phyloP scores from a whole-genome alignment of 2,113 vertebrate species.

The Salvator merianae region DNA sequence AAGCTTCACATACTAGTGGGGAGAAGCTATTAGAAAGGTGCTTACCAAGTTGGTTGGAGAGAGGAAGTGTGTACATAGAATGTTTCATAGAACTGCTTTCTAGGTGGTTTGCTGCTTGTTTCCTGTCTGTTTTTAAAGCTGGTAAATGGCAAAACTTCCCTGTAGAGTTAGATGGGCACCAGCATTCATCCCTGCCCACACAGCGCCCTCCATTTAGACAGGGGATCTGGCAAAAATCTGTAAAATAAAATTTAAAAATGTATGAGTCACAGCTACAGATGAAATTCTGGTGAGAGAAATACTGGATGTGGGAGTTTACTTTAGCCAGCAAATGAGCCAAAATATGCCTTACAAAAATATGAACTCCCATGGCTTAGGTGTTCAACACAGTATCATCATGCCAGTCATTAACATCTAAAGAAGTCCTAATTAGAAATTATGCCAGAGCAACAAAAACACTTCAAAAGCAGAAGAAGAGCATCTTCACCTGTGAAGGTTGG shows the following conservation, averaged over 20 bases:
- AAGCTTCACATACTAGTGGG: fast-evolving
- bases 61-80: conserved; percentile 87
- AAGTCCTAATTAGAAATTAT: conserved; percentile 5
- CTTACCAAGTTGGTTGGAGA: conserved; percentile 84
- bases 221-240: conserved; percentile 93
- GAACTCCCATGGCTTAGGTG: neutral
- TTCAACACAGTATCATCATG: neutral
- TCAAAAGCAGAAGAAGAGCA: neutral
- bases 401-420: conserved; percentile 6
- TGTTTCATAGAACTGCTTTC: conserved; percentile 72
- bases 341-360: neutral
- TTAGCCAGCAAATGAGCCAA: neutral
- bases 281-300: conserved; percentile 23
- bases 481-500: neutral
- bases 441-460: neutral
- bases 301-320: neutral
- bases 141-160: conserved; percentile 96
- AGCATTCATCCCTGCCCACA: conserved; percentile 91
- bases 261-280: neutral
- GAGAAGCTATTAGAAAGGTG: neutral
- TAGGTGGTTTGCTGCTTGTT: conserved; percentile 41
- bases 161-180: conserved; percentile 89
- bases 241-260: conserved; percentile 36
- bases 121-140: conserved; percentile 55
- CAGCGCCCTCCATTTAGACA: conserved; percentile 95